Percentiles rank a stretch among this genome's conserved stretches.
These are phyloP conservation scores for Argyresthia albistria DNA, from an alignment of 2,888 invertebrate species.

Conservation along the genomic window DNA sequence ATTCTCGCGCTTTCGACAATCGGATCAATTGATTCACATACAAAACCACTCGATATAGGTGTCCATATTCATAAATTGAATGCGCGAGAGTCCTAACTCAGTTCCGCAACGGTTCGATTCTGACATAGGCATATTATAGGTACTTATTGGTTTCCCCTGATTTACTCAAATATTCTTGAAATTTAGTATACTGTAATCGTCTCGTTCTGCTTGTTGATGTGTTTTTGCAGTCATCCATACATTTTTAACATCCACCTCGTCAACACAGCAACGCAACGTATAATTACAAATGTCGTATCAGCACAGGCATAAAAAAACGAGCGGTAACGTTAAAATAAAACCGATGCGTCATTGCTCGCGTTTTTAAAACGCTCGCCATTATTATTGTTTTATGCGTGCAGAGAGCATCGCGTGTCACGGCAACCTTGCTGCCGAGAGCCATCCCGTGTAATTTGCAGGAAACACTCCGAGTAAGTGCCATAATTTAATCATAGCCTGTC, in stretches of 20 bases:
- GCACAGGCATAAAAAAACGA: conserved; percentile 31
- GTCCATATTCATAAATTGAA: too few species aligned
- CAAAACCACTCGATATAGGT: too few species aligned
- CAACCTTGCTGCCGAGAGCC: conserved; percentile 57
- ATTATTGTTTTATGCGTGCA: conserved; percentile 53
- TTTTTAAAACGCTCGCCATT: conserved; percentile 40
- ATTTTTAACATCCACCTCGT: too few species aligned
- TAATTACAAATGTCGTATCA: conserved; percentile 3
- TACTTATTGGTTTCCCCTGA: too few species aligned
- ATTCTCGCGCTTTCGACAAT: too few species aligned
- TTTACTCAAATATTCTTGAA: not conserved
- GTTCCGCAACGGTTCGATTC: too few species aligned
- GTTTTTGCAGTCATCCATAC: too few species aligned
- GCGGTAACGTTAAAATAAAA: conserved; percentile 60
- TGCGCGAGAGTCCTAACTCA: too few species aligned
- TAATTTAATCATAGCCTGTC: conserved; percentile 70
- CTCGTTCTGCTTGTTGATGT: too few species aligned
- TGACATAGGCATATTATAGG: too few species aligned
- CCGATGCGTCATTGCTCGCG: conserved; percentile 62
- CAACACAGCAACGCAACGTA: not conserved
- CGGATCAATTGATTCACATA: too few species aligned
- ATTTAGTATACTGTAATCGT: too few species aligned
- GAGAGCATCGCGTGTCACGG: conserved; percentile 52
- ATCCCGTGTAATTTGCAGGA: conserved; percentile 71
- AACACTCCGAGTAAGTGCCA: conserved; percentile 64